A percentile compares a stretch with the other conserved stretches of the same genome.
phyloP scores from a whole-genome alignment of 2,113 vertebrate species.

The Formicarius rufipectus region DNA sequence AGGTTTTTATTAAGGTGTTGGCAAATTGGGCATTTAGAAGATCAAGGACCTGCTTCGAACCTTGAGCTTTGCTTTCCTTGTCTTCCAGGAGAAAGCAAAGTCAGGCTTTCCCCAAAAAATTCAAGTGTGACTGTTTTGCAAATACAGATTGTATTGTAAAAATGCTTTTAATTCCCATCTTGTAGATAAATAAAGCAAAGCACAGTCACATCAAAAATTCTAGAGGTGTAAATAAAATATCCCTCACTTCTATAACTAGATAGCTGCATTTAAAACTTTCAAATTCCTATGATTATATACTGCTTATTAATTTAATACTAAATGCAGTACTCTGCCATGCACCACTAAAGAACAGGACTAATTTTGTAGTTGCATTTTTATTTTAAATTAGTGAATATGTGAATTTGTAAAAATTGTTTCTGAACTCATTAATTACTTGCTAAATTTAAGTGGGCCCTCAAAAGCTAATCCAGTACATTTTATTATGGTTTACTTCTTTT shows the following conservation, averaged over 20 bases:
- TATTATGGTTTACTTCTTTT: not conserved
- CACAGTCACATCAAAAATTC: not conserved
- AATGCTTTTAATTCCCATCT: not conserved
- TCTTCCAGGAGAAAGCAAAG: not conserved
- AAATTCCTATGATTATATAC: not conserved
- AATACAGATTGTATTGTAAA: not conserved
- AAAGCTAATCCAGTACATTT: not conserved
- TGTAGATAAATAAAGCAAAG: not conserved
- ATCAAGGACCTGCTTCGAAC: not conserved
- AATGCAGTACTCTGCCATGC: not conserved
- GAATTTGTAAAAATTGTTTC: not conserved
- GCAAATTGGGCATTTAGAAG: not conserved
- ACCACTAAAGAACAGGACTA: not conserved
- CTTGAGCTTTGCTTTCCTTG: not conserved
- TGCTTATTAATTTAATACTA: not conserved
- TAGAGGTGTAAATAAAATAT: not conserved
- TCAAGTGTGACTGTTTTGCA: not conserved
- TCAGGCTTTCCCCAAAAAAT: not conserved
- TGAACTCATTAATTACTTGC: not conserved
- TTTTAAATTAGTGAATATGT: not conserved
- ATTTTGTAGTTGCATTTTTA: not conserved
- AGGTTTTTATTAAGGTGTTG: not conserved
- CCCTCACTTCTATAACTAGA: not conserved
- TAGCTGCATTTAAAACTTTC: not conserved
- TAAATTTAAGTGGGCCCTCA: not conserved